phyloP scores from a whole-genome alignment of 2,797 vertebrate species.

The Oreochromis grahami region DNA sequence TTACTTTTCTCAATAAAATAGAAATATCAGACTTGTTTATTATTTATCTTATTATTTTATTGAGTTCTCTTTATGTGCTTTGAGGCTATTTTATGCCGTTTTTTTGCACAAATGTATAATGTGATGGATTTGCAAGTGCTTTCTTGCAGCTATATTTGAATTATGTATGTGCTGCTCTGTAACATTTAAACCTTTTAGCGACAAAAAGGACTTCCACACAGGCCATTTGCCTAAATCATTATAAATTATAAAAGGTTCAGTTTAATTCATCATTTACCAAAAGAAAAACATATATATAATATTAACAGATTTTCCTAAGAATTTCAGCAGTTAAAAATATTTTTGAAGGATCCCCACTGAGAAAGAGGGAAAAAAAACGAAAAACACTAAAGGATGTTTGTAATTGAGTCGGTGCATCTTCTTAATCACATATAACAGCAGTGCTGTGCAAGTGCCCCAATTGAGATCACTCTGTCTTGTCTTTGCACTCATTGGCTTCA shows the following conservation, averaged over 20 bases:
- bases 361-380: not conserved
- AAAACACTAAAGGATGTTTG: constrained; percentile 21
- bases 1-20: not conserved
- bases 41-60: not conserved
- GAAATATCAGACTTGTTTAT: too few relatives aligned
- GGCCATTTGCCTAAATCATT: not conserved
- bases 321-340: not conserved
- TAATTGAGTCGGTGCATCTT: constrained; percentile 42
- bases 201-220: not conserved
- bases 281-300: not conserved
- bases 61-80: not conserved
- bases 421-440: constrained; percentile 52
- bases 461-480: constrained; percentile 37
- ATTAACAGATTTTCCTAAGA: not conserved
- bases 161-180: not conserved
- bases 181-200: not conserved
- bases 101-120: not conserved
- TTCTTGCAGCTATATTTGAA: not conserved
- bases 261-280: not conserved
- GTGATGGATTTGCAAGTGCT: not conserved
- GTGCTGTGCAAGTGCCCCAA: constrained; percentile 2
- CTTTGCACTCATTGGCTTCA: constrained; percentile 56
- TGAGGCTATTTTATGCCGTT: not conserved
- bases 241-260: not conserved
- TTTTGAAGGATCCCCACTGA: not conserved